Percentiles rank a stretch among this genome's conserved stretches.
Evolutionary conservation across 1,140 invertebrate species (phyloP).

Genomic region (Hypsibius dujardini): DNA sequence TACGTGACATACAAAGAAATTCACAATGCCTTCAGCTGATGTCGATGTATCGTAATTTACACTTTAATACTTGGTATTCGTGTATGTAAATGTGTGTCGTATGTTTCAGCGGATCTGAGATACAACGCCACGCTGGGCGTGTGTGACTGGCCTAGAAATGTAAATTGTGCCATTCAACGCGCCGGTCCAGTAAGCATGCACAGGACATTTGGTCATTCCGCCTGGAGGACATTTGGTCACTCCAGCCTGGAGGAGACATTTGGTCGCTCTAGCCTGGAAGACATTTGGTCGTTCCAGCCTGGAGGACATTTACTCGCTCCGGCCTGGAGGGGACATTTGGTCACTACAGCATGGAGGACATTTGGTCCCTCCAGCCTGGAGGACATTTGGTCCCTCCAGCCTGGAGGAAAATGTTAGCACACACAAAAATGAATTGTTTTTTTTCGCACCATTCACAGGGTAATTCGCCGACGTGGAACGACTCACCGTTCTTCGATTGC

Average conservation of each 20-base stretch:
- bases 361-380: too few species aligned
- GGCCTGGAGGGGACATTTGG: too few species aligned
- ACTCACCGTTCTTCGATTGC: slow-evolving; percentile 13
- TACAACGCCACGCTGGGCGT: slow-evolving; percentile 9
- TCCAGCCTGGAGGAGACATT: too few species aligned
- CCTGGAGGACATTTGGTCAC: neutral
- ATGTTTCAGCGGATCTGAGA: neutral
- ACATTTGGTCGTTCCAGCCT: too few species aligned
- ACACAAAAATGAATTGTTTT: too few species aligned
- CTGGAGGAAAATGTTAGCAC: too few species aligned
- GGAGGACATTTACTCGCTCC: too few species aligned
- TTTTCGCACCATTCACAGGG: neutral
- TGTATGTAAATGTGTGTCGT: neutral
- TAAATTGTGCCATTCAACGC: neutral
- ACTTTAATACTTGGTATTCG: too few species aligned
- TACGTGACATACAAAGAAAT: neutral
- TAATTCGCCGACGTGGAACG: slow-evolving; percentile 7
- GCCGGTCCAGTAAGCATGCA: neutral
- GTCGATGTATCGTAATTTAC: too few species aligned
- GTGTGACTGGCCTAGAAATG: slow-evolving; percentile 3
- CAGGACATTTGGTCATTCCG: neutral
- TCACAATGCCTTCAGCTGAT: neutral
- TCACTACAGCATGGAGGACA: too few species aligned
- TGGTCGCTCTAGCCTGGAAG: too few species aligned
- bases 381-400: too few species aligned